These are phyloP conservation scores for Eretmochelys imbricata DNA, from an alignment of 2,113 vertebrate species.

Conservation along the genomic window DNA sequence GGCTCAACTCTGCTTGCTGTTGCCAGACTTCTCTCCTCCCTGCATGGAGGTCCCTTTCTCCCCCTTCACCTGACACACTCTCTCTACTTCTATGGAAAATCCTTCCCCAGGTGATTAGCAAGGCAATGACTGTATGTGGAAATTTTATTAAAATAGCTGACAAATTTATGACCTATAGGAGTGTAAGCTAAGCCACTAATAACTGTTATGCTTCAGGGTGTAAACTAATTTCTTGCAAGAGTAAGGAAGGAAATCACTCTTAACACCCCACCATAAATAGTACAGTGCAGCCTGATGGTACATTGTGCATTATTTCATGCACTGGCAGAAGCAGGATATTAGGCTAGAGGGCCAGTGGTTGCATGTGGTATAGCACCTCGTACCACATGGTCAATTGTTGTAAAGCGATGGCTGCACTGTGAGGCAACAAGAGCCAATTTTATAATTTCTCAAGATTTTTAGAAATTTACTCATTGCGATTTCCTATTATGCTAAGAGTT, in stretches of 20 bases:
- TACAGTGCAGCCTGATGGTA: accelerated
- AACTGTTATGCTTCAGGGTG: neutral
- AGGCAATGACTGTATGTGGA: neutral
- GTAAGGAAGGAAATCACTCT: neutral
- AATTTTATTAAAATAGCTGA: neutral
- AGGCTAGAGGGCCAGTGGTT: neutral
- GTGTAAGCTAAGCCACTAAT: neutral
- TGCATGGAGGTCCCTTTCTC: neutral
- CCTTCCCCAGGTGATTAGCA: neutral
- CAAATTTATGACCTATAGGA: neutral
- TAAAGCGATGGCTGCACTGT: neutral
- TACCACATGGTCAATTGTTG: neutral
- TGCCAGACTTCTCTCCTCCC: too few relatives aligned
- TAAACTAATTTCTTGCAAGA: neutral
- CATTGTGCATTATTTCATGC: neutral
- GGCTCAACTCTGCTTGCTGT: neutral
- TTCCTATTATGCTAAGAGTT: too few relatives aligned
- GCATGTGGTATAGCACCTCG: neutral
- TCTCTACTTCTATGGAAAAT: neutral
- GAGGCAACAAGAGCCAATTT: neutral
- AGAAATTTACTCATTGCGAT: neutral
- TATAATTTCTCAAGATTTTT: neutral
- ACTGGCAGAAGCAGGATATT: accelerated
- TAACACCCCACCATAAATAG: neutral
- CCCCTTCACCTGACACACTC: neutral